Conservation (phyloP, 2,113 vertebrate species). For the Fukomys damarensis region DNA sequence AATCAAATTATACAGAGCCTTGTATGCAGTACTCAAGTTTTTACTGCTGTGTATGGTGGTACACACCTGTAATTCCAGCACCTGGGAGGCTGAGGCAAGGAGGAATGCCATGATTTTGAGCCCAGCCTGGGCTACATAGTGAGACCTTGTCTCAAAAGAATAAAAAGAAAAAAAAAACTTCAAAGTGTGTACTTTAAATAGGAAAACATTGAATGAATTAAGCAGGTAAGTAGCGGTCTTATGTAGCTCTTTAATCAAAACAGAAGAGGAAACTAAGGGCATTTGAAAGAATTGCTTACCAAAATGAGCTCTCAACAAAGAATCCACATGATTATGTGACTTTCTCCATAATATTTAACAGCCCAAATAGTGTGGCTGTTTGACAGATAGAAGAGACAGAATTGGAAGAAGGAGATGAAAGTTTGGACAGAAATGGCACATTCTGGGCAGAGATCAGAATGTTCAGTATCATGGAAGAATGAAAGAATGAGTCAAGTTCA, state of each 20-base stretch:
- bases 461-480: background rate
- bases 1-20: slow-evolving; percentile 29
- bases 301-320: slow-evolving; percentile 33
- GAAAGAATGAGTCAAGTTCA: slow-evolving; percentile 30
- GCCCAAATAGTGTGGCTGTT: background rate
- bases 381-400: background rate
- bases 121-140: background rate
- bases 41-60: background rate
- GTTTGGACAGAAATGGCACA: background rate
- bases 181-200: background rate
- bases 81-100: background rate
- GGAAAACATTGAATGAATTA: slow-evolving; percentile 4
- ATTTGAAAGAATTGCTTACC: slow-evolving; percentile 46
- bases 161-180: background rate
- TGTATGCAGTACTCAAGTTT: background rate
- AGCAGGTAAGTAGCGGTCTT: background rate
- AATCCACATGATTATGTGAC: background rate
- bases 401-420: background rate
- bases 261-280: slow-evolving; percentile 5
- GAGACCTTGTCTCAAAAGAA: background rate
- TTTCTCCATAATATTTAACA: slow-evolving; percentile 27
- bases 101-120: background rate
- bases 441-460: background rate
- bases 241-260: slow-evolving; percentile 16
- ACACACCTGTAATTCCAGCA: background rate